Conservation (phyloP, 2,797 vertebrate genomes). For the Paratrypauchen microcephalus region DNA sequence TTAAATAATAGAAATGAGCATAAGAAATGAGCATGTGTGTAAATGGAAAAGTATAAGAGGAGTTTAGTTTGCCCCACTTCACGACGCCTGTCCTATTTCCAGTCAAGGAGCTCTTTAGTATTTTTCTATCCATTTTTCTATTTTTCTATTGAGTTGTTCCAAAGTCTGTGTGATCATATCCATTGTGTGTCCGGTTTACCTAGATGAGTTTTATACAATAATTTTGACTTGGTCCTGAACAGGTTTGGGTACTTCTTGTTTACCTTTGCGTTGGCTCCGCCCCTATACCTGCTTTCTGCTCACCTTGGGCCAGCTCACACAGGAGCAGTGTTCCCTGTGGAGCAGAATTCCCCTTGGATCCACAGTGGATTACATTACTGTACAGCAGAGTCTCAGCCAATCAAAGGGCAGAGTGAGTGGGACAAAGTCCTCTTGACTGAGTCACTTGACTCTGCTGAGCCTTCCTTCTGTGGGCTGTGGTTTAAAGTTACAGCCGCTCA, state of each 20-base stretch:
- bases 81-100: too few relatives aligned
- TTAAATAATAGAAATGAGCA: too few relatives aligned
- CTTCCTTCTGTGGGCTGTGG: slow-evolving; percentile 40
- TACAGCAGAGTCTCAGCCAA: slow-evolving; percentile 30
- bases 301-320: slow-evolving; percentile 59
- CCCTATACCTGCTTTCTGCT: slow-evolving; percentile 70
- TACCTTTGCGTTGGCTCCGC: slow-evolving; percentile 63
- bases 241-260: slow-evolving; percentile 75
- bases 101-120: too few relatives aligned
- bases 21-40: too few relatives aligned
- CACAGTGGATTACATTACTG: slow-evolving; percentile 44
- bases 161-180: not conserved
- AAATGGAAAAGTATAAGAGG: too few relatives aligned
- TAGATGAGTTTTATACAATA: slow-evolving; percentile 10
- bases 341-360: slow-evolving; percentile 35
- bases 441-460: slow-evolving; percentile 46
- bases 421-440: slow-evolving; percentile 67
- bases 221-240: slow-evolving; percentile 49
- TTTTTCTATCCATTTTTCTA: too few relatives aligned
- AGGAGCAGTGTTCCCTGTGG: slow-evolving; percentile 21
- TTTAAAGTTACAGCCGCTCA: slow-evolving; percentile 62
- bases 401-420: slow-evolving; percentile 25
- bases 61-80: too few relatives aligned
- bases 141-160: not conserved
- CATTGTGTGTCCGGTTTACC: not conserved